Conservation (phyloP, 2,888 invertebrate genomes). For the Adela reaumurella region DNA sequence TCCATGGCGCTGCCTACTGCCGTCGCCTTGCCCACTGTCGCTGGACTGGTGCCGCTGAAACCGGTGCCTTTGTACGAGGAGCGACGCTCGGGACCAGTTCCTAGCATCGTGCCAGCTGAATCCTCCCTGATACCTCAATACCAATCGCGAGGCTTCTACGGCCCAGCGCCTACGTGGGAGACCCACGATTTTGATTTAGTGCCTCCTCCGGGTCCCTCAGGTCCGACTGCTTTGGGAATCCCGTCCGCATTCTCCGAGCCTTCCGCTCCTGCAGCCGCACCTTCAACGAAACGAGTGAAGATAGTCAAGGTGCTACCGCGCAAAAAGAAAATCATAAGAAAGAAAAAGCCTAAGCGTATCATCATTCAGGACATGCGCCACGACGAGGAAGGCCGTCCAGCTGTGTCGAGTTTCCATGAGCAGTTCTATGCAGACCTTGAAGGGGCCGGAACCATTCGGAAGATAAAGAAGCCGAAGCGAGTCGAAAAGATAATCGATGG, state of each 20-base stretch:
- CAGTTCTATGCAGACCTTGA: constrained; percentile 49
- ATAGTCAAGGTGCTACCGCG: constrained; percentile 32
- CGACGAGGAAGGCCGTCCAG: constrained; percentile 30
- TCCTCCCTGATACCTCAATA: constrained; percentile 44
- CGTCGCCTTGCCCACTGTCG: constrained; percentile 30
- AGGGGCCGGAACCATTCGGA: constrained; percentile 39
- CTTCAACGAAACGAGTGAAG: constrained; percentile 31
- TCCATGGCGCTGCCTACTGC: constrained; percentile 35
- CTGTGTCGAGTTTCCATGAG: constrained; percentile 42
- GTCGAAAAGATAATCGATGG: constrained; percentile 52
- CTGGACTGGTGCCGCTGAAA: constrained; percentile 29
- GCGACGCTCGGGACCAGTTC: constrained; percentile 18
- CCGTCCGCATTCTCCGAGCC: constrained; percentile 25
- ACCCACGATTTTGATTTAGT: constrained; percentile 35
- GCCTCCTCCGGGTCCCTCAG: constrained; percentile 25
- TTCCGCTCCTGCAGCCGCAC: constrained; percentile 15
- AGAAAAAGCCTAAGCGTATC: constrained; percentile 35
- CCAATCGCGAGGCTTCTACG: constrained; percentile 45
- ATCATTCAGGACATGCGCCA: constrained; percentile 16
- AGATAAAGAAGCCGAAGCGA: constrained; percentile 43
- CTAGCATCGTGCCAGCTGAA: constrained; percentile 21
- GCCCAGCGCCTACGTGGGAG: constrained; percentile 32
- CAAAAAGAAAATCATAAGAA: constrained; percentile 29
- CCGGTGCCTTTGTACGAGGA: constrained; percentile 37
- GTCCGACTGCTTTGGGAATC: constrained; percentile 13